Evolutionary conservation across 1,140 invertebrate genomes (phyloP), one percentile per base, ranked within the genome.

Genomic region (Choristoneura fumiferana): DNA sequence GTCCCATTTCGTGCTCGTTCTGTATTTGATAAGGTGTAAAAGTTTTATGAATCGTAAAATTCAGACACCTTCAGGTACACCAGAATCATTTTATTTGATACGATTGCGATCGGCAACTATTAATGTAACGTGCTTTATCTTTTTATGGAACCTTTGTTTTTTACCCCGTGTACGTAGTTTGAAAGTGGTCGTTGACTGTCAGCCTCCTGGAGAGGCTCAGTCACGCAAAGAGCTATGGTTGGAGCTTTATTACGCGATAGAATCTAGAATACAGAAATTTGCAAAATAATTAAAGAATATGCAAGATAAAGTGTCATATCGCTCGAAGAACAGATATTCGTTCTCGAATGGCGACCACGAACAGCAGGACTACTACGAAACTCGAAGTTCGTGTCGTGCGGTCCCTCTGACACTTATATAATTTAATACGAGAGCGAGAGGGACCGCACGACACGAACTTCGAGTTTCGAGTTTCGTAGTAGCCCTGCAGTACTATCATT

Each of bases 11-110:
- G 18, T 33, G 18, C 39, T 18, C 43, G 43, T 49, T 8, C 43
- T 49, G 9, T 43, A 49, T 59, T 59, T 53, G 45, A 59, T 53
- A 59, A 59, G 45, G 36, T 45, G 38, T 60, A 55, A 60, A 60
- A 55, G 15, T 60, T 60, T 60, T 60, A 60, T 60, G 18, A 13
- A 8, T 49, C 59, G 37, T 60, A 60, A 60, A 60, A 54, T 54
- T 40, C 33, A 54, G 53, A 37, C 53, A 38, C 38, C 53, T 54
- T 35, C 45, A 10, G 37, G 54, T 33, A 49, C 33, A 43, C 52
- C 14, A 6, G 36, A 29, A 35, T 36, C 52, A 60, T 60, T 60
- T 60, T 37, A 60, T 60, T 55, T 29, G 49, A 54, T 49, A 22
- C 18, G 33, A 45, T 17, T 22, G 18, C 8, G 12, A 33, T 12